These are phyloP conservation scores for Eurosta solidaginis DNA, from an alignment of 1,140 invertebrate genomes.

Conservation along the genomic window DNA sequence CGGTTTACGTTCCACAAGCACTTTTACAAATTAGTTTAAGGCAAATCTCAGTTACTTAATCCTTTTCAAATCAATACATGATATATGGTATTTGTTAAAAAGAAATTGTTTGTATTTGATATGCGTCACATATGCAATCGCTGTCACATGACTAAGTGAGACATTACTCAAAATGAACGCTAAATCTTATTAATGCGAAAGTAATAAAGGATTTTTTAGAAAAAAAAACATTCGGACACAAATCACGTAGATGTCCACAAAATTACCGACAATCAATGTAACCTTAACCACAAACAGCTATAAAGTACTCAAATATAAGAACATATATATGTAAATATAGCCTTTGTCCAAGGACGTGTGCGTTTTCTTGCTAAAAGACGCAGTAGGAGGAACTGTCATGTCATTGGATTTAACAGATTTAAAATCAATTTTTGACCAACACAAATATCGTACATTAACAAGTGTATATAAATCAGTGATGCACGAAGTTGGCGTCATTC, in stretches of 20 bases:
- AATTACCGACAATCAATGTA: slow-evolving; percentile 24
- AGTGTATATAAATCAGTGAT: no score
- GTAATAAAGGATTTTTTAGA: not conserved
- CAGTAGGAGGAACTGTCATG: slow-evolving; percentile 12
- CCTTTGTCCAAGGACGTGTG: not conserved
- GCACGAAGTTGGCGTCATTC: not conserved
- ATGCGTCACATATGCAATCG: not conserved
- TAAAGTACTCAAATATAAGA: not conserved
- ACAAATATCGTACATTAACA: not conserved
- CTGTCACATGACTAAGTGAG: not conserved
- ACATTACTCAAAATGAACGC: not conserved
- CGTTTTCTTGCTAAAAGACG: no score
- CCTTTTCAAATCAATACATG: no score
- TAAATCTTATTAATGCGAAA: not conserved
- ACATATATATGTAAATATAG: not conserved
- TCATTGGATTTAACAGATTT: slow-evolving; percentile 31
- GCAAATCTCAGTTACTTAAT: no score
- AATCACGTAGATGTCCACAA: slow-evolving; percentile 28
- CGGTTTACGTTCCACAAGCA: no score
- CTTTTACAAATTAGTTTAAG: no score
- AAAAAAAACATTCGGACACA: not conserved
- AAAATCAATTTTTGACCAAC: slow-evolving; percentile 27
- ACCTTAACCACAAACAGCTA: slow-evolving; percentile 13
- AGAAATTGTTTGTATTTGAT: not conserved
- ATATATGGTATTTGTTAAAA: no score